A percentile compares a stretch with the other conserved stretches of the same genome.
These are phyloP conservation scores for Drosophila trapezifrons DNA, from an alignment of 1,140 invertebrate species.

Conservation along the genomic window DNA sequence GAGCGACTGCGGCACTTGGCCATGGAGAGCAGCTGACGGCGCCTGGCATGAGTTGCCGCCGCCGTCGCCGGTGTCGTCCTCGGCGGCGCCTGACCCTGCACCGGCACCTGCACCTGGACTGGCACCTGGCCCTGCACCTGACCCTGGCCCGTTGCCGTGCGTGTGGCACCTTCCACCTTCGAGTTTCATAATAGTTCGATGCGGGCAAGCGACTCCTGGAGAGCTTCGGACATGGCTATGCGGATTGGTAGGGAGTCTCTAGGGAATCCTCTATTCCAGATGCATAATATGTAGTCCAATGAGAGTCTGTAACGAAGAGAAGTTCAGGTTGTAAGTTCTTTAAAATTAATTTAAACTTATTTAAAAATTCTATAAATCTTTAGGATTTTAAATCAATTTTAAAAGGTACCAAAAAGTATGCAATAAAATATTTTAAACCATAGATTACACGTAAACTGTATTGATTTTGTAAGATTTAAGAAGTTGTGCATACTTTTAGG, in stretches of 20 bases:
- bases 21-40: constrained; percentile 71
- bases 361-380: neutral
- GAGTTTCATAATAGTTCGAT: constrained; percentile 75
- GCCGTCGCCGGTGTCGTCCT: constrained; percentile 27
- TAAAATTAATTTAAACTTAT: neutral
- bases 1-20: constrained; percentile 70
- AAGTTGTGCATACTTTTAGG: too few species aligned
- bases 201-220: constrained; percentile 43
- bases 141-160: constrained; percentile 61
- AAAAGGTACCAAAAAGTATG: neutral
- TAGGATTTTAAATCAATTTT: neutral
- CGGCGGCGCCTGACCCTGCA: constrained; percentile 34
- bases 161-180: constrained; percentile 67
- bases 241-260: constrained; percentile 10
- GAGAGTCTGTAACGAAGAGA: neutral
- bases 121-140: constrained; percentile 36
- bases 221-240: constrained; percentile 46
- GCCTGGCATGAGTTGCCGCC: constrained; percentile 65
- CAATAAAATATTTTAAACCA: neutral
- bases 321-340: neutral
- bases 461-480: too few species aligned
- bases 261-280: constrained; percentile 25
- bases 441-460: too few species aligned
- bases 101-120: constrained; percentile 29
- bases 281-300: constrained; percentile 51